phyloP scores from a whole-genome alignment of 2,797 vertebrate genomes.

The Calcarius lapponicus region DNA sequence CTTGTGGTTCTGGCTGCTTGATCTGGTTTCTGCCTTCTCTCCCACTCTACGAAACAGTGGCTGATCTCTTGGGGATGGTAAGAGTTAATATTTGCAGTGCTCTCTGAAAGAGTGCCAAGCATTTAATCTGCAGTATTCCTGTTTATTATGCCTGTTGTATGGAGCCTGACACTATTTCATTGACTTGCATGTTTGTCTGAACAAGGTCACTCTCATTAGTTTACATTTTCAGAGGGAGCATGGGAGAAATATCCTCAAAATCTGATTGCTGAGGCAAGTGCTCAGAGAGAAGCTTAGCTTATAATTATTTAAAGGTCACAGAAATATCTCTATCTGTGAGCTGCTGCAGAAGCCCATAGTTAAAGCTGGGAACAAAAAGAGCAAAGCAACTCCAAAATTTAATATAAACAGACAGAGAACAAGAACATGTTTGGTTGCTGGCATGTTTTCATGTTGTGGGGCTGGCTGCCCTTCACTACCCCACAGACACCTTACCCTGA shows the following conservation, averaged over 20 bases:
- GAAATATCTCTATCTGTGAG: slow-evolving; percentile 24
- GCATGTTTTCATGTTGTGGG: not conserved
- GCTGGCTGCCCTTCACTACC: not conserved
- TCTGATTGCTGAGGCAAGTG: slow-evolving; percentile 27
- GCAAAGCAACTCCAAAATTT: not conserved
- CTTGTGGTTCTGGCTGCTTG: not conserved
- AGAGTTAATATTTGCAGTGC: slow-evolving; percentile 51
- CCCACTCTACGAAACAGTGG: not conserved
- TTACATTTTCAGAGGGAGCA: slow-evolving; percentile 24
- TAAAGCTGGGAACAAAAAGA: slow-evolving; percentile 25
- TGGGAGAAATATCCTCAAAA: slow-evolving; percentile 27
- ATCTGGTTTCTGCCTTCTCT: not conserved
- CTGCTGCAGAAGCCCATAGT: slow-evolving; percentile 29
- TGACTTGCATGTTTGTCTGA: slow-evolving; percentile 5
- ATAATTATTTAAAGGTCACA: slow-evolving; percentile 51
- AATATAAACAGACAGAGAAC: not conserved
- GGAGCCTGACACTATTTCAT: slow-evolving; percentile 10
- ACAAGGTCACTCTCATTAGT: slow-evolving; percentile 50
- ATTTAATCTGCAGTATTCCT: slow-evolving; percentile 57
- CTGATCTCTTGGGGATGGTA: not conserved
- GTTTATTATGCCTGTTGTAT: slow-evolving; percentile 40
- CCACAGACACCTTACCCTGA: not conserved
- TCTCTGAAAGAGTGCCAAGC: slow-evolving; percentile 50
- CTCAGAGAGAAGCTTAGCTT: slow-evolving; percentile 12
- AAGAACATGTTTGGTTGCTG: slow-evolving; percentile 7